phyloP scores from a whole-genome alignment of 2,113 vertebrate genomes.

The Hyaena hyaena region DNA sequence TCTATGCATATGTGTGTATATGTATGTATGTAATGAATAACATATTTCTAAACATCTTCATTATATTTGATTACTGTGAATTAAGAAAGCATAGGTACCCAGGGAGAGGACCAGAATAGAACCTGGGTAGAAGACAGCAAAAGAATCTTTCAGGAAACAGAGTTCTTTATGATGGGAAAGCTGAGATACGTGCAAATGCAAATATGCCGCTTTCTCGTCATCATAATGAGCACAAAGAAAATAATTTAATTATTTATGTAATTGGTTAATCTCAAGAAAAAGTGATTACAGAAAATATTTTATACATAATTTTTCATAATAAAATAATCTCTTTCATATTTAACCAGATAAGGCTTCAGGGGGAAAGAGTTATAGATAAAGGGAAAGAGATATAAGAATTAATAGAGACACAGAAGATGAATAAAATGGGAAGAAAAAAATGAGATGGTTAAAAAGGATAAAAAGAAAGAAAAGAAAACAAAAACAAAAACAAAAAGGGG shows the following conservation, averaged over 20 bases:
- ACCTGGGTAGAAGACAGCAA: not conserved
- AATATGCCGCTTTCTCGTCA: not conserved
- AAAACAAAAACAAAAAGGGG: too few relatives aligned
- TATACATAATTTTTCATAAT: not conserved
- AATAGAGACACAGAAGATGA: not conserved
- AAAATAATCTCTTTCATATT: not conserved
- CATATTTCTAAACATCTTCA: not conserved
- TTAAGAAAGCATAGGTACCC: not conserved
- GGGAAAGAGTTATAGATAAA: not conserved
- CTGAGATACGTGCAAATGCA: not conserved
- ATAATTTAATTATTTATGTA: not conserved
- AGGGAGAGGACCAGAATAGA: not conserved
- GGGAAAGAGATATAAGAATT: not conserved
- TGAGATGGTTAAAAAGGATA: slow-evolving; percentile 2
- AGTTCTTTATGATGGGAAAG: not conserved
- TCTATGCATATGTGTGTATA: not conserved
- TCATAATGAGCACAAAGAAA: not conserved
- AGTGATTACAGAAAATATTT: not conserved
- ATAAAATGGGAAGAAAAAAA: not conserved
- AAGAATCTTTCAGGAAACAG: not conserved
- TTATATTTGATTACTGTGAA: not conserved
- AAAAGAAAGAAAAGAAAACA: not conserved
- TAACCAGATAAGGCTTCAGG: not conserved
- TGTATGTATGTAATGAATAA: not conserved
- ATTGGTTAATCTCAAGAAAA: not conserved